These are phyloP conservation scores for Pocillopora grandis DNA, from an alignment of 92 coral and sea anemone genomes.

Conservation along the genomic window DNA sequence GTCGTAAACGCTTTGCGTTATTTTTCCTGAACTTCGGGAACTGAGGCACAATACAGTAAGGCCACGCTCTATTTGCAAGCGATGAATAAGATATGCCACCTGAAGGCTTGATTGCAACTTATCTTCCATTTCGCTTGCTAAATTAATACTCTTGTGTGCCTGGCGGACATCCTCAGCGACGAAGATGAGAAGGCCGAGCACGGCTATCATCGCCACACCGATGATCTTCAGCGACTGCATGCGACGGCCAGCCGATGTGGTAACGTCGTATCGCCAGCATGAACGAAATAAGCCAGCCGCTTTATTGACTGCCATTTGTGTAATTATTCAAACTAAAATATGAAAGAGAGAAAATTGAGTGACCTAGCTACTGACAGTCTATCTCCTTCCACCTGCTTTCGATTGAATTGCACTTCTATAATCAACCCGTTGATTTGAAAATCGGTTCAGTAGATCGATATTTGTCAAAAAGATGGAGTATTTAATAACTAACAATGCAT, in stretches of 20 bases:
- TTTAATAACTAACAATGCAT: too few relatives aligned
- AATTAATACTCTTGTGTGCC: conserved; percentile 31
- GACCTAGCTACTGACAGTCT: too few relatives aligned
- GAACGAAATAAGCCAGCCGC: background rate
- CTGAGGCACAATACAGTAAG: conserved; percentile 64
- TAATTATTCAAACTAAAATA: background rate
- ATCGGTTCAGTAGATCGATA: too few relatives aligned
- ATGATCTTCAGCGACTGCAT: conserved; percentile 59
- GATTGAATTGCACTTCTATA: too few relatives aligned
- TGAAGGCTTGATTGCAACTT: conserved; percentile 40
- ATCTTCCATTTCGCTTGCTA: conserved; percentile 30
- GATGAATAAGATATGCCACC: conserved; percentile 67
- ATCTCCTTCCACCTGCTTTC: too few relatives aligned
- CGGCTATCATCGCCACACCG: conserved; percentile 60
- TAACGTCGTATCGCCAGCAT: conserved; percentile 56
- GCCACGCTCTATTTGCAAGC: conserved; percentile 74
- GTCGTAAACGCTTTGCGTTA: background rate
- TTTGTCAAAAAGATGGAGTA: too few relatives aligned
- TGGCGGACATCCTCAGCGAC: conserved; percentile 52
- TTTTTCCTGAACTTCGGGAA: conserved; percentile 18
- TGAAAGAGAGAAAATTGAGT: background rate
- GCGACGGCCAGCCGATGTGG: conserved; percentile 50
- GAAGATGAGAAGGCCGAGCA: conserved; percentile 49
- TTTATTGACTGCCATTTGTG: conserved; percentile 8
- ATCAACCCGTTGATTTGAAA: too few relatives aligned